Evolutionary conservation across 2,113 vertebrate species (phyloP).

Genomic region (zebrafish (Danio rerio)): DNA sequence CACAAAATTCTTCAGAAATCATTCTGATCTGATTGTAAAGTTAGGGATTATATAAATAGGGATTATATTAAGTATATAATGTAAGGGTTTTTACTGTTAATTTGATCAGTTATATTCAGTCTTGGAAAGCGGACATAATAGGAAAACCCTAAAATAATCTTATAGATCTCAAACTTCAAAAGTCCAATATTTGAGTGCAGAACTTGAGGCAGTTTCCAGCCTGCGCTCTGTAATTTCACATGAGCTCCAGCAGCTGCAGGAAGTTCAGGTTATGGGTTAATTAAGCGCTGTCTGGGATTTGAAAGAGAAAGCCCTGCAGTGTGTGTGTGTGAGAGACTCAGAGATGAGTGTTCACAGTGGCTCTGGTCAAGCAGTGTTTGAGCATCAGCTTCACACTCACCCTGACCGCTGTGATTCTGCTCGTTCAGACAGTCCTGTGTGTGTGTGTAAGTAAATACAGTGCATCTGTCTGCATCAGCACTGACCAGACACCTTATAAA

Average conservation of each 20-base stretch:
- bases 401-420: neutral
- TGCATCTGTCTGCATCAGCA: no score
- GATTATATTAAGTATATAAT: no score
- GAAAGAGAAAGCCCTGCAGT: neutral
- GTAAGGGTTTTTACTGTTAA: no score
- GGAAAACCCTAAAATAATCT: no score
- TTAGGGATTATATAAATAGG: no score
- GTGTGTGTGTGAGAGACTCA: neutral
- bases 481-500: no score
- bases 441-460: neutral
- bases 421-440: neutral
- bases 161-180: no score
- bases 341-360: neutral
- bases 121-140: no score
- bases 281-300: neutral
- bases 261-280: conserved; percentile 1
- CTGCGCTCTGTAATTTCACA: neutral
- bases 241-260: neutral
- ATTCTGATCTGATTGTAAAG: no score
- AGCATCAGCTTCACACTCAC: neutral
- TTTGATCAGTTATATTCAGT: no score
- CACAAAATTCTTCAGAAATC: no score
- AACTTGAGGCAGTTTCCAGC: neutral
- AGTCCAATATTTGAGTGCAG: neutral
- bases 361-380: neutral